Conservation (phyloP, 2,888 invertebrate species). For the Hyppa rectilinea region DNA sequence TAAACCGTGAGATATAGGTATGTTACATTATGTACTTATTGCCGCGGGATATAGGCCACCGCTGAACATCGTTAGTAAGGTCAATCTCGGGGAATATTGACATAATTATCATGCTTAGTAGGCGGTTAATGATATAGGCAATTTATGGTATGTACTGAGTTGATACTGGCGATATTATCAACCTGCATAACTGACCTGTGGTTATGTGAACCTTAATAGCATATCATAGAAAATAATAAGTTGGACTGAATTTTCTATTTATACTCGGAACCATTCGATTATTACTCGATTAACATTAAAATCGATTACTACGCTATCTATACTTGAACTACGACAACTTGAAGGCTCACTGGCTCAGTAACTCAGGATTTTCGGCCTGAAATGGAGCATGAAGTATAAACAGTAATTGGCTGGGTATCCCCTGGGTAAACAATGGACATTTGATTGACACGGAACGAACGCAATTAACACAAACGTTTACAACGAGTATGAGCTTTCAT, state of each 20-base stretch:
- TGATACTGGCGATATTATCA: not conserved
- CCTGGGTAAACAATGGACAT: conserved; percentile 38
- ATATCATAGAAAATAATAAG: conserved; percentile 25
- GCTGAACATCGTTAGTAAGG: conserved; percentile 31
- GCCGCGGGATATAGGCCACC: conserved; percentile 31
- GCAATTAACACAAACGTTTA: conserved; percentile 58
- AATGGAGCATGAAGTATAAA: conserved; percentile 30
- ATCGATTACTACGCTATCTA: conserved; percentile 33
- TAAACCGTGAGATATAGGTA: conserved; percentile 36
- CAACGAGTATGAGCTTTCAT: conserved; percentile 40
- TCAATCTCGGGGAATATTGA: conserved; percentile 40
- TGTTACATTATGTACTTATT: conserved; percentile 32
- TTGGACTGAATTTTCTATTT: conserved; percentile 20
- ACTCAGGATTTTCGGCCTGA: conserved; percentile 27
- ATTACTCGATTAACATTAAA: conserved; percentile 42
- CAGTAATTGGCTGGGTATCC: conserved; percentile 37
- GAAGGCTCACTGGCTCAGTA: conserved; percentile 10
- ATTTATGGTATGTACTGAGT: conserved; percentile 1
- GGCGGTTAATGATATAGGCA: conserved; percentile 23
- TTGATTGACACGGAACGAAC: conserved; percentile 58
- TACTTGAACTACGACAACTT: conserved; percentile 29
- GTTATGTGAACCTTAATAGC: not conserved
- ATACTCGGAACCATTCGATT: conserved; percentile 10
- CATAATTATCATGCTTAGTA: conserved; percentile 44
- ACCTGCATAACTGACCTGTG: not conserved